Evolutionary conservation across 2,797 vertebrate genomes (phyloP), one percentile per base, ranked within the genome.

Genomic region (Phoeniculus purpureus): DNA sequence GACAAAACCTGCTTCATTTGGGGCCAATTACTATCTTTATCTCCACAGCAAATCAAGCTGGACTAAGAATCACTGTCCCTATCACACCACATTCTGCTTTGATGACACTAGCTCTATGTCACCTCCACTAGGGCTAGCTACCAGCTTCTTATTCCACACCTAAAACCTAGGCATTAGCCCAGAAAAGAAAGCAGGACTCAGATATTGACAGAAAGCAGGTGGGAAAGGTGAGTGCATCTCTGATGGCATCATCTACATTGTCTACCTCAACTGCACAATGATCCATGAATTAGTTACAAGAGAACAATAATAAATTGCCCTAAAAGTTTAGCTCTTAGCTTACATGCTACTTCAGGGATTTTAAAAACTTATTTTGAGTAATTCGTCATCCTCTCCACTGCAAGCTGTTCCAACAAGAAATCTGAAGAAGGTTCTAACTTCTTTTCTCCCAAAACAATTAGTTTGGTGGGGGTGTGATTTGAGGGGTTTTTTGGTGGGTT

Each of bases 401-500:
- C 27, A 76, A 82, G 20, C 2, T 48, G 2, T 50, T 86, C 31
- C 34, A 66, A 77, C 20, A 81, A 50, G 55, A 34, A 32, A 14
- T 43, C 47, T 59, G 19, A 77, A 72, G 48, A 65, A 54, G 22
- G 9, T 18, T 48, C 59, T 48, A 31, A 71, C 25, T 51, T 64
- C 22, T 51, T 2, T 34, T 85, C 15, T 65, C 18, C 20, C 12
- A 47, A 70, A 65, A 54, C 8, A 56, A 27, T 19, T 51, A 62
- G 7, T 66, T 60, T 27, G 12, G 54, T 26, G 21, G 12, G 45
- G 22, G 7, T 9, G 43, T 58, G 22, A 29, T 8, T 50, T 37
- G 8, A 25, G 23, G 9, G 0, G 9, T 3, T 22, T 52, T 37
- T 43, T 12, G 8, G 12, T 45, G n/a, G 6, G 9, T 3, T 43